These are phyloP conservation scores for Alaudala cheleensis DNA, from an alignment of 2,113 vertebrate genomes.

Conservation along the genomic window DNA sequence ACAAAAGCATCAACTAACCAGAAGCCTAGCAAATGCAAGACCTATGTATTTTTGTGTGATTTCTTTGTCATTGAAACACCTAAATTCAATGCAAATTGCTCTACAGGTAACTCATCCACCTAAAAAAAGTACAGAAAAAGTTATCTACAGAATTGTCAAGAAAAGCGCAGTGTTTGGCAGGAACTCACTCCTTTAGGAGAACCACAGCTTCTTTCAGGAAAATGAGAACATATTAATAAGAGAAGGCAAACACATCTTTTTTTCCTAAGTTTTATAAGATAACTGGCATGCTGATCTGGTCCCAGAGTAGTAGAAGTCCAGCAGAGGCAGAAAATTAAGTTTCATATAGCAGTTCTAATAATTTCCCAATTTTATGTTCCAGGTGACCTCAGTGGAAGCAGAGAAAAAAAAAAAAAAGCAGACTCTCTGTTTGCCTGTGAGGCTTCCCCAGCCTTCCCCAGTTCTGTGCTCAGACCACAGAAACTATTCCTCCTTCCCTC, in stretches of 20 bases:
- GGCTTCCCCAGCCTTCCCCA: neutral
- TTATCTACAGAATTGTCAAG: constrained; percentile 57
- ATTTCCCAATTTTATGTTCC: neutral
- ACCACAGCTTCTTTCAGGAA: neutral
- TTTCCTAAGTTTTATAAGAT: neutral
- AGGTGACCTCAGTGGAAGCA: rapidly evolving
- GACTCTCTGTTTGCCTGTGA: rapidly evolving
- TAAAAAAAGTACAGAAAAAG: constrained; percentile 41
- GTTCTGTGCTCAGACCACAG: neutral
- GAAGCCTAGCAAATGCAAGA: neutral
- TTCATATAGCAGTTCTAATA: neutral
- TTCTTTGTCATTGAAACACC: constrained; percentile 31
- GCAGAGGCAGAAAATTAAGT: neutral
- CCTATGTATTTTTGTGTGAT: neutral
- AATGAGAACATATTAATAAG: neutral
- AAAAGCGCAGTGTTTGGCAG: constrained; percentile 32
- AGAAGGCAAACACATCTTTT: neutral
- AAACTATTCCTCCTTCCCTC: neutral
- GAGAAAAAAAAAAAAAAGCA: neutral
- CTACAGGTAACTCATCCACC: constrained; percentile 39
- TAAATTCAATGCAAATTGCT: constrained; percentile 15
- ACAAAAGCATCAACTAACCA: neutral
- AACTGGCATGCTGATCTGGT: neutral
- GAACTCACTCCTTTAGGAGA: constrained; percentile 44
- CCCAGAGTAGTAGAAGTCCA: neutral